Evolutionary conservation across 35 echinoderm and acorn worm species (phyloP).

Genomic region (Stichopus chloronotus): DNA sequence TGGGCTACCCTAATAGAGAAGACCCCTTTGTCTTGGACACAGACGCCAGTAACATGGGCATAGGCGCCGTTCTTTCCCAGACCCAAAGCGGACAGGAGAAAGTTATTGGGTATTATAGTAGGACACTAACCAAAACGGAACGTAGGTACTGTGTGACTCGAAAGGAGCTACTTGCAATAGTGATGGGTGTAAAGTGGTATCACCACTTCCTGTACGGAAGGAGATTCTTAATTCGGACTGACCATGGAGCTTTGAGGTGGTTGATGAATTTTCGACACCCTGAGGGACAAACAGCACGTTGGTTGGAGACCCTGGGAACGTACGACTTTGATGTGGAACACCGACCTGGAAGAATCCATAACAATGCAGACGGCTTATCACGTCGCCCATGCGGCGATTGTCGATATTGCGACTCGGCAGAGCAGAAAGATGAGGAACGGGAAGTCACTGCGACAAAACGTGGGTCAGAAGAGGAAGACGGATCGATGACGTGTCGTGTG

Average conservation of each 20-base stretch:
- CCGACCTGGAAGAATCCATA: constrained; percentile 49
- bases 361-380: constrained; percentile 35
- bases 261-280: constrained; percentile 59
- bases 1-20: constrained; percentile 56
- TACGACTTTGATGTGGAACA: constrained; percentile 71
- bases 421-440: neutral
- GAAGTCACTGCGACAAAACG: neutral
- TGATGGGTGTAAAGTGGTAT: constrained; percentile 64
- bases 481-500: too few relatives aligned
- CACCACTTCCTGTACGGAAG: constrained; percentile 68
- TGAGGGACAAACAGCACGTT: constrained; percentile 18
- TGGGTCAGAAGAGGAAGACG: too few relatives aligned
- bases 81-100: neutral
- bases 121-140: neutral
- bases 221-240: constrained; percentile 54
- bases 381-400: constrained; percentile 10
- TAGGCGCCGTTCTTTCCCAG: neutral
- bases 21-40: constrained; percentile 77
- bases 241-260: constrained; percentile 68
- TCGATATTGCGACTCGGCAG: neutral
- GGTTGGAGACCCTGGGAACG: neutral
- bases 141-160: constrained; percentile 17
- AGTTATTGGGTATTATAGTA: neutral
- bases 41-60: constrained; percentile 53
- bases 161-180: constrained; percentile 59